These are phyloP conservation scores for Hirtodrosophila confusa DNA, from an alignment of 2,888 invertebrate genomes.

Conservation along the genomic window DNA sequence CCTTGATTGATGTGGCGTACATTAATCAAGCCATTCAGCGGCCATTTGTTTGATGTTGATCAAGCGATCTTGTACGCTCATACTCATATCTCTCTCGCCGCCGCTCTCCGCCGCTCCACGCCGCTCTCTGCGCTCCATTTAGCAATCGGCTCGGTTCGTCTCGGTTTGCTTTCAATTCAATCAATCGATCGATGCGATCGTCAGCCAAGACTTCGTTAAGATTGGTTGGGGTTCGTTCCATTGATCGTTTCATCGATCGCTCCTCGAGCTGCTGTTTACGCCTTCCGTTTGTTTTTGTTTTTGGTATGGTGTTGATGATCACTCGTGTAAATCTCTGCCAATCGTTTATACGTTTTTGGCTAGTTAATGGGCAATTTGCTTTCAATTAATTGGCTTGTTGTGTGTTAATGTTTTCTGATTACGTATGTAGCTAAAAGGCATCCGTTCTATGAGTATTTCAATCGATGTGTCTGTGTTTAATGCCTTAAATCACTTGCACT, in stretches of 20 bases:
- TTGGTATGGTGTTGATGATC: slow-evolving; percentile 50
- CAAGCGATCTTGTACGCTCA: slow-evolving; percentile 59
- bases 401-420: slow-evolving; percentile 64
- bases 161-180: slow-evolving; percentile 37
- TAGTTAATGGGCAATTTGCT: slow-evolving; percentile 74
- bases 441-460: slow-evolving; percentile 13
- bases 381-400: slow-evolving; percentile 77
- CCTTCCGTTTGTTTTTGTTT: slow-evolving; percentile 27
- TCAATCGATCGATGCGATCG: slow-evolving; percentile 27
- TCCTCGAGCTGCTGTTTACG: slow-evolving; percentile 40
- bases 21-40: slow-evolving; percentile 78
- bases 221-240: slow-evolving; percentile 32
- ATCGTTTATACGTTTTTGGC: slow-evolving; percentile 54
- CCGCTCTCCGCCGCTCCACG: slow-evolving; percentile 4
- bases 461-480: slow-evolving; percentile 7
- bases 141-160: slow-evolving; percentile 4
- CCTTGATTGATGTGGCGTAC: slow-evolving; percentile 77
- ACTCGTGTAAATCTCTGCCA: slow-evolving; percentile 47
- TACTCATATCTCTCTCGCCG: slow-evolving; percentile 30
- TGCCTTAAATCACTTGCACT: slow-evolving; percentile 65
- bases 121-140: slow-evolving; percentile 13
- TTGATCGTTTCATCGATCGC: slow-evolving; percentile 42
- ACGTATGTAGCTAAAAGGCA: slow-evolving; percentile 34
- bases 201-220: slow-evolving; percentile 1
- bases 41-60: slow-evolving; percentile 71